Evolutionary conservation across 2,113 vertebrate genomes (phyloP).

Genomic region (Cinclus cinclus): DNA sequence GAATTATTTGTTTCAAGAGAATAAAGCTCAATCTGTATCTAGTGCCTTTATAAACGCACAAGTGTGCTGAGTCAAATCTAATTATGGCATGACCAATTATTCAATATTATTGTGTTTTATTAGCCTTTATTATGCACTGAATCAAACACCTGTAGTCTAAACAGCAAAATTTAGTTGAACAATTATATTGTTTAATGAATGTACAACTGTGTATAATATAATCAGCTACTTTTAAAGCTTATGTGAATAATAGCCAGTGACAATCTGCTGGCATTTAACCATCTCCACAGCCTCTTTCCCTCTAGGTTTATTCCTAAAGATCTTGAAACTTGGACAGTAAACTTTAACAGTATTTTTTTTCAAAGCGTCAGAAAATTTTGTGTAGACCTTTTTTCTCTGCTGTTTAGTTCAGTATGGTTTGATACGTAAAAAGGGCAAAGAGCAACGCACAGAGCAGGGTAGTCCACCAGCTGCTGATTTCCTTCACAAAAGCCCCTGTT

Average conservation of each 20-base stretch:
- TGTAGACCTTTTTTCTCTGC: neutral
- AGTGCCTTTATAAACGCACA: constrained; percentile 12
- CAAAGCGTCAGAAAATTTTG: neutral
- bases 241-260: neutral
- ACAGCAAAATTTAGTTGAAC: constrained; percentile 23
- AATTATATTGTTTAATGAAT: constrained; percentile 20
- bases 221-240: neutral
- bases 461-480: neutral
- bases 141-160: constrained; percentile 43
- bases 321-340: neutral
- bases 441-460: neutral
- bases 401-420: neutral
- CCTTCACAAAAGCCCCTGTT: neutral
- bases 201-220: neutral
- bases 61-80: constrained; percentile 45
- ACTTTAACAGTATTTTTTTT: neutral
- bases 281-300: neutral
- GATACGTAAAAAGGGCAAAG: neutral
- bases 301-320: neutral
- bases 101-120: constrained; percentile 34
- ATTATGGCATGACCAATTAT: constrained; percentile 35
- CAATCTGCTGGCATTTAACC: neutral
- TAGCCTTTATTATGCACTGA: neutral
- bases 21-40: constrained; percentile 22
- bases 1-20: neutral